Evolutionary conservation across 1,140 invertebrate species (phyloP).

Genomic region (Zaprionus lachaisei): DNA sequence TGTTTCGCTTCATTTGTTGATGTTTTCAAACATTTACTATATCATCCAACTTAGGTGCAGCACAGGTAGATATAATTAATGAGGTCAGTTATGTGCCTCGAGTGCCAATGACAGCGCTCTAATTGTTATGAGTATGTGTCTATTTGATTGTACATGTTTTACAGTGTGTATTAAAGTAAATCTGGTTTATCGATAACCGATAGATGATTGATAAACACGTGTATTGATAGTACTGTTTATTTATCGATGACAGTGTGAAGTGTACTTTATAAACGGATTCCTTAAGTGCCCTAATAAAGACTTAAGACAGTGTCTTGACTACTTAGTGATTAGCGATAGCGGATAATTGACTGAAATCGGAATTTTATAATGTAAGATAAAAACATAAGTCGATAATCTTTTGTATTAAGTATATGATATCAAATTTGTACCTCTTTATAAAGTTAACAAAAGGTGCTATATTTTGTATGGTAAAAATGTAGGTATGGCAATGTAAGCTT

Average conservation of each 20-base stretch:
- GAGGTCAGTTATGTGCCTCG: conserved; percentile 1
- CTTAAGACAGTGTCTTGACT: too few relatives aligned
- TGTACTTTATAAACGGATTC: not conserved
- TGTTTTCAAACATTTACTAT: conserved; percentile 7
- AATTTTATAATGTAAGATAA: too few relatives aligned
- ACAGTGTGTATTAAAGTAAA: not conserved
- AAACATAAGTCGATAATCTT: too few relatives aligned
- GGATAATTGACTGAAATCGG: too few relatives aligned
- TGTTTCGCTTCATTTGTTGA: conserved; percentile 11
- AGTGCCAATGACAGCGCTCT: not conserved
- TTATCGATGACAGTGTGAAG: not conserved
- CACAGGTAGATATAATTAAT: not conserved
- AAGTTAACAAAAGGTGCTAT: too few relatives aligned
- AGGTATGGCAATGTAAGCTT: too few relatives aligned
- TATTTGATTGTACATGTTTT: not conserved
- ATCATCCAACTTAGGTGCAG: not conserved
- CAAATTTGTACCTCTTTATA: too few relatives aligned
- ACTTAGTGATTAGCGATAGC: too few relatives aligned
- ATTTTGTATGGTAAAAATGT: too few relatives aligned
- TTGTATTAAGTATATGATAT: too few relatives aligned
- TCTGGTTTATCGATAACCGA: not conserved
- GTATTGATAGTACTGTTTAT: not conserved
- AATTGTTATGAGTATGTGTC: not conserved
- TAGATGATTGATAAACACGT: not conserved
- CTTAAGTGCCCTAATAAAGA: not conserved